Percentiles rank a stretch among this genome's conserved stretches.
Conservation (phyloP, 2,888 invertebrate species). For the Sminthurinus aureus region DNA sequence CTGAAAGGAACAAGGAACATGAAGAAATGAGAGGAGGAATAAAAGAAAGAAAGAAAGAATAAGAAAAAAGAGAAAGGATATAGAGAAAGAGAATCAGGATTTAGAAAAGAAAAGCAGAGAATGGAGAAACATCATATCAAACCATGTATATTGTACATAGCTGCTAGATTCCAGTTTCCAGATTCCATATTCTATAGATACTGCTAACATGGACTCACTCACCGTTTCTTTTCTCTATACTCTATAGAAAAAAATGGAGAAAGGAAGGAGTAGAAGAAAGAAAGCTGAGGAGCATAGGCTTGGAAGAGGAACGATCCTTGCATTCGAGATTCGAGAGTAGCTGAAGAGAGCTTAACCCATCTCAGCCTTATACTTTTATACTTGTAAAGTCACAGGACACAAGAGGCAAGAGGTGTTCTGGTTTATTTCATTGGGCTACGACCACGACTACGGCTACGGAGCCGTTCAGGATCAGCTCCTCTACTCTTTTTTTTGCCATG, state of each 20-base stretch:
- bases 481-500: not conserved
- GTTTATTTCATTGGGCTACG: slow-evolving; percentile 44
- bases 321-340: slow-evolving; percentile 43
- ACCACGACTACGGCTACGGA: too few species aligned
- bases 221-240: too few species aligned
- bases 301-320: slow-evolving; percentile 35
- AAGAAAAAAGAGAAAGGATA: not conserved
- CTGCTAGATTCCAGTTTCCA: too few species aligned
- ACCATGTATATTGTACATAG: too few species aligned
- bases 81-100: slow-evolving; percentile 3
- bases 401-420: slow-evolving; percentile 52
- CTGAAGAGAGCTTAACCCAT: slow-evolving; percentile 38
- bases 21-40: not conserved
- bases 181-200: too few species aligned
- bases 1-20: not conserved
- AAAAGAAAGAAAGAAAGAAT: not conserved
- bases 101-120: not conserved
- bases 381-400: too few species aligned
- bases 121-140: not conserved
- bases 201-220: too few species aligned
- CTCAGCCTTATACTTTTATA: slow-evolving; percentile 47
- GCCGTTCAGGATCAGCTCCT: slow-evolving; percentile 18
- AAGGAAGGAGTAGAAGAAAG: not conserved
- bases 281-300: not conserved
- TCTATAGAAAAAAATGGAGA: not conserved